Evolutionary conservation across 2,797 vertebrate species (phyloP).

Genomic region (Melanotaenia maccullochi): DNA sequence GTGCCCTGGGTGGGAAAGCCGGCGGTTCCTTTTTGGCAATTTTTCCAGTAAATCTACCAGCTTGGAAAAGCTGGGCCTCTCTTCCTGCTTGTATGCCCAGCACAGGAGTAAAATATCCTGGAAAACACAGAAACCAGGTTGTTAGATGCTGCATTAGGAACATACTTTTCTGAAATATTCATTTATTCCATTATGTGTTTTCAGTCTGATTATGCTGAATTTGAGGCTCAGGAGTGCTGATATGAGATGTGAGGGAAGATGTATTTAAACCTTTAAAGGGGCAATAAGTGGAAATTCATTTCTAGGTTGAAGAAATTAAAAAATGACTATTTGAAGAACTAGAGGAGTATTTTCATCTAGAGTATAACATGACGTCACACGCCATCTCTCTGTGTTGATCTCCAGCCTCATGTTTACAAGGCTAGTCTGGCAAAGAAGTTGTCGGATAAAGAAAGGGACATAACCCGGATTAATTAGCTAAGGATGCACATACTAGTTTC

Average conservation of each 20-base stretch:
- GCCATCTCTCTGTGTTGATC: too few species aligned
- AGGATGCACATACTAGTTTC: too few species aligned
- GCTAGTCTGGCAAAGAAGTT: too few species aligned
- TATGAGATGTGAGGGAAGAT: neutral
- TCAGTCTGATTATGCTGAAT: neutral
- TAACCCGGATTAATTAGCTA: too few species aligned
- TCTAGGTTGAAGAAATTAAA: too few species aligned
- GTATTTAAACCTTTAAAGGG: too few species aligned
- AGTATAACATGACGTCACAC: too few species aligned
- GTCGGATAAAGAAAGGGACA: too few species aligned
- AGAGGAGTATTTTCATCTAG: too few species aligned
- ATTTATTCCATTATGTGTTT: neutral
- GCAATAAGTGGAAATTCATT: too few species aligned
- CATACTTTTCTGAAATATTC: neutral
- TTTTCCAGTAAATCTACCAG: conserved; percentile 99
- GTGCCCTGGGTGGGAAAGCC: conserved; percentile 98
- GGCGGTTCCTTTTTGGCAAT: conserved; percentile 98
- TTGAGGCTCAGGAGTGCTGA: neutral
- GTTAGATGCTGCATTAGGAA: neutral
- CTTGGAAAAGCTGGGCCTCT: conserved; percentile 97
- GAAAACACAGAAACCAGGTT: conserved; percentile 16
- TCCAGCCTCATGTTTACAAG: too few species aligned
- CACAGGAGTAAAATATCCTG: conserved; percentile 98
- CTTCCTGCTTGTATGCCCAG: conserved; percentile 95
- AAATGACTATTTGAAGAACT: too few species aligned